Conservation (phyloP, 23 tunicate species). For the Clavelina lepadiformis region DNA sequence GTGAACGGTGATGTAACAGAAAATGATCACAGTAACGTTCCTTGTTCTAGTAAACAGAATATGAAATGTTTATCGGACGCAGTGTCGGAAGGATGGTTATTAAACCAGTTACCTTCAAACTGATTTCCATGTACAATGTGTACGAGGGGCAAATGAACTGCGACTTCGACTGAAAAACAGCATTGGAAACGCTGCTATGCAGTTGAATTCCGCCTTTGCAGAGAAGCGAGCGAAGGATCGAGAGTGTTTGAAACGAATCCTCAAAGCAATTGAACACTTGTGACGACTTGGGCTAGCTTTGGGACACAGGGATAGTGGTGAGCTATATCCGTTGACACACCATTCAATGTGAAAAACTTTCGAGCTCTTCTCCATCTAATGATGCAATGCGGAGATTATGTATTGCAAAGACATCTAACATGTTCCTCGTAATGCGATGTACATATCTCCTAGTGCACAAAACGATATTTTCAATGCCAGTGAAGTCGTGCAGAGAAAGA, state of each 20-base stretch:
- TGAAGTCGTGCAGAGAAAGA: neutral
- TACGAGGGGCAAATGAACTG: too few species aligned
- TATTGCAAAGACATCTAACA: neutral
- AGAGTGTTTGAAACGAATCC: neutral
- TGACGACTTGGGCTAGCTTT: neutral
- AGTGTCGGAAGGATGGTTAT: too few species aligned
- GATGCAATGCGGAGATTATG: neutral
- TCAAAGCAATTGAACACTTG: neutral
- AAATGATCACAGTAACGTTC: too few species aligned
- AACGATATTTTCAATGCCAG: neutral
- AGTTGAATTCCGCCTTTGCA: neutral
- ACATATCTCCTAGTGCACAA: neutral
- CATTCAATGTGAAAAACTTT: neutral
- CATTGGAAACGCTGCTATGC: neutral
- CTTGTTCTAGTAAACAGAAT: too few species aligned
- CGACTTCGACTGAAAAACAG: too few species aligned
- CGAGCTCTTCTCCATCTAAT: neutral
- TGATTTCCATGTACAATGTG: too few species aligned
- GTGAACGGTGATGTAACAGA: too few species aligned
- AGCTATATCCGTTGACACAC: neutral
- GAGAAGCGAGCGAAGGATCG: neutral
- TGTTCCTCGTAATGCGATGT: neutral
- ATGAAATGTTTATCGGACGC: too few species aligned
- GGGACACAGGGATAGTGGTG: neutral
- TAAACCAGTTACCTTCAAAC: too few species aligned